Conservation (phyloP, 2,888 invertebrate genomes). For the Thera obeliscata region DNA sequence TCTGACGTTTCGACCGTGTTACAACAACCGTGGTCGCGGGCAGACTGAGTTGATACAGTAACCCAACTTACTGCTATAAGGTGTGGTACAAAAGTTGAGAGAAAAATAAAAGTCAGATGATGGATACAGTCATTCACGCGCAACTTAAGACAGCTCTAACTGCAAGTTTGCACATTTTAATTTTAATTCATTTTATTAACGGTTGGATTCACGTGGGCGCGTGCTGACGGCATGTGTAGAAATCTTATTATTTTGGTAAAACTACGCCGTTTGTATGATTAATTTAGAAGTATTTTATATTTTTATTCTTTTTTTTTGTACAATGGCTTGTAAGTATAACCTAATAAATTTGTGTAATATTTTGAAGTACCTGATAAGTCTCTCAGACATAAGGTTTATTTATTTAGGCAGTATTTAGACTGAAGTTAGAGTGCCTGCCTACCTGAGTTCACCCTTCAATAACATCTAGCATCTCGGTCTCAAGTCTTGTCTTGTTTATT, state of each 20-base stretch:
- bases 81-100: background rate
- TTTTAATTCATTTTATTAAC: too few species aligned
- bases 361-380: too few species aligned
- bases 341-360: too few species aligned
- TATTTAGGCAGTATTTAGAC: background rate
- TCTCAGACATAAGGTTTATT: too few species aligned
- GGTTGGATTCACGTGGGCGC: background rate
- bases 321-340: too few species aligned
- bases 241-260: background rate
- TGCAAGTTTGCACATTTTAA: constrained; percentile 1
- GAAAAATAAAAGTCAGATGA: constrained; percentile 11
- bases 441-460: constrained; percentile 14
- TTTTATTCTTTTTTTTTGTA: too few species aligned
- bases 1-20: too few species aligned
- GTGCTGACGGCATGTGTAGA: background rate
- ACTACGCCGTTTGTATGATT: too few species aligned
- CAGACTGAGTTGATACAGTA: background rate
- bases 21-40: too few species aligned
- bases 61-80: background rate
- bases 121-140: constrained; percentile 4
- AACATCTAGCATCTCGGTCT: constrained; percentile 7
- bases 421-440: background rate
- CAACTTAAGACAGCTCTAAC: background rate
- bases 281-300: too few species aligned
- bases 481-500: constrained; percentile 14